Conservation (phyloP, 2,797 vertebrate genomes). For the Simalia tracyae region DNA sequence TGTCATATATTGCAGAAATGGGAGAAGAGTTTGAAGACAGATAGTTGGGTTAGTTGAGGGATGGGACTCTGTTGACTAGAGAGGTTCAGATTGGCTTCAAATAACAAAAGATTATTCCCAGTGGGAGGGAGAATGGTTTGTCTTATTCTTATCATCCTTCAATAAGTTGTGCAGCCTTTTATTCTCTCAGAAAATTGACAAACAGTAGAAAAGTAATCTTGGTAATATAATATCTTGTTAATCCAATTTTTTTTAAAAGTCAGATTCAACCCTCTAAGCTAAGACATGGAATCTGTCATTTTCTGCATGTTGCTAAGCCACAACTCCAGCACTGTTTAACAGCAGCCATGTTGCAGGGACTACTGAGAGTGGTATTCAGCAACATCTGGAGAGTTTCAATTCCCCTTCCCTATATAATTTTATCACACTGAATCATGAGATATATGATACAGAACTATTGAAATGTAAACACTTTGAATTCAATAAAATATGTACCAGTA, state of each 20-base stretch:
- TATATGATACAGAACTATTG: neutral
- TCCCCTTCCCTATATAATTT: neutral
- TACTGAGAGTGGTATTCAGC: too few relatives aligned
- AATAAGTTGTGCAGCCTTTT: neutral
- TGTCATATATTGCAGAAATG: neutral
- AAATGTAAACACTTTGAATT: neutral
- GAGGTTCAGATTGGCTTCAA: neutral
- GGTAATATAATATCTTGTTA: neutral
- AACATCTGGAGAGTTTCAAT: too few relatives aligned
- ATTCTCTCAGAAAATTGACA: neutral
- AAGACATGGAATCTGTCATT: too few relatives aligned
- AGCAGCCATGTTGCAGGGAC: too few relatives aligned
- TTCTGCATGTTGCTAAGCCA: too few relatives aligned
- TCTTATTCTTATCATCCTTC: neutral
- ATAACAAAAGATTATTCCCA: neutral
- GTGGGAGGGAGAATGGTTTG: neutral
- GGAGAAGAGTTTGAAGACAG: neutral
- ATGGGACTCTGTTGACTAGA: neutral
- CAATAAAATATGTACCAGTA: neutral
- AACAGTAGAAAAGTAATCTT: neutral
- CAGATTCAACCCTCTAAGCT: neutral
- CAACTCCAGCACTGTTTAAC: too few relatives aligned
- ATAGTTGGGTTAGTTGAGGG: neutral
- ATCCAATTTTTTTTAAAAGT: neutral
- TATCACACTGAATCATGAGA: neutral